These are phyloP conservation scores for Colistium nudipinnis DNA, from an alignment of 2,113 vertebrate genomes.

Conservation along the genomic window DNA sequence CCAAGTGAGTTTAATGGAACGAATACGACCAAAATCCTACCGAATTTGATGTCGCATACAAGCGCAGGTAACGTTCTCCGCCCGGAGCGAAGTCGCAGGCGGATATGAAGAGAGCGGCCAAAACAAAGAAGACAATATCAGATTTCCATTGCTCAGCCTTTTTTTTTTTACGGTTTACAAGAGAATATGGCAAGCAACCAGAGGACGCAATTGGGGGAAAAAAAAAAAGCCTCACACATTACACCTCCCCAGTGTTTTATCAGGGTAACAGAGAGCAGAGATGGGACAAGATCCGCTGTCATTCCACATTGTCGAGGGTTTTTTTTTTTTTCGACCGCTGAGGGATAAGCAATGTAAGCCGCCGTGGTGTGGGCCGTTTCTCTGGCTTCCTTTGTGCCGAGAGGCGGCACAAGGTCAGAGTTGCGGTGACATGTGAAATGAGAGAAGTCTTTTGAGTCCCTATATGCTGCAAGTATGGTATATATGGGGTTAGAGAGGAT, in stretches of 20 bases:
- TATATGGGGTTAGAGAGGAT: too few species aligned
- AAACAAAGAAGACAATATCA: not conserved
- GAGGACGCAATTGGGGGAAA: not conserved
- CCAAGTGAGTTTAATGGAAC: conserved; percentile 46
- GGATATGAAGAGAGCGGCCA: conserved; percentile 12
- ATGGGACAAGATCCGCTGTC: conserved; percentile 38
- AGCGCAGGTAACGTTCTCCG: conserved; percentile 21
- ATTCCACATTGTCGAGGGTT: conserved; percentile 50
- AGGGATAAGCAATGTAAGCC: conserved; percentile 64
- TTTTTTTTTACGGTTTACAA: conserved; percentile 11
- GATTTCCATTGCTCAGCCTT: not conserved
- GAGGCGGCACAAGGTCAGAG: conserved; percentile 42
- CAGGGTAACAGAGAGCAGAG: conserved; percentile 24
- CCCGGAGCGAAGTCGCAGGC: conserved; percentile 39
- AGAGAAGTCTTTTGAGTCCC: conserved; percentile 9
- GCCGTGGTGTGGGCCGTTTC: conserved; percentile 42
- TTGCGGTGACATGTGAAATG: conserved; percentile 16
- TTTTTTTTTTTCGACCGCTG: conserved; percentile 43
- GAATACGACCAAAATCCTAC: conserved; percentile 41
- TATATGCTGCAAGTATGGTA: conserved; percentile 5
- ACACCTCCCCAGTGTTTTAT: conserved; percentile 25
- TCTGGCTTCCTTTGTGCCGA: conserved; percentile 38
- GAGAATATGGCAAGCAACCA: conserved; percentile 4
- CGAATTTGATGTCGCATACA: conserved; percentile 49
- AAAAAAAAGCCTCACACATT: conserved; percentile 19